phyloP scores from a whole-genome alignment of 2,797 vertebrate genomes.

The Coregonus suidteri region DNA sequence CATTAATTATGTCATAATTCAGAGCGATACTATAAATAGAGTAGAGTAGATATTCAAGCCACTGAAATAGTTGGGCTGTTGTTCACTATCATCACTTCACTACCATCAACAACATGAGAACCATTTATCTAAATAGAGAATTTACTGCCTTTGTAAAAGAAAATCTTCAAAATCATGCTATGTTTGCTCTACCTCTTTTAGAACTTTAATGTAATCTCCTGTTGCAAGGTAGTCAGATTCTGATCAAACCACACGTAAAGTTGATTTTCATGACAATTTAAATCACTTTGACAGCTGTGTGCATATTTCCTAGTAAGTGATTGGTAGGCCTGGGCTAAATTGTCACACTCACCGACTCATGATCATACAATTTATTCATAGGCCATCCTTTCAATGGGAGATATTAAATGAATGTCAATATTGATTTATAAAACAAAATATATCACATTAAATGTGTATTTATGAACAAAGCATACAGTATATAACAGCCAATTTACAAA shows the following conservation, averaged over 20 bases:
- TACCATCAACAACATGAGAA: background rate
- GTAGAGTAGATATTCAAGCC: conserved; percentile 32
- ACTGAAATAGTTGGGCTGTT: background rate
- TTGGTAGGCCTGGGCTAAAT: background rate
- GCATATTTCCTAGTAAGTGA: background rate
- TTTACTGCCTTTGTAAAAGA: background rate
- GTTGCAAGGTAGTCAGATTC: background rate
- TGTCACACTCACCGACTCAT: background rate
- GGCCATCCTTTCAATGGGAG: background rate
- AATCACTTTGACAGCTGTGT: no score
- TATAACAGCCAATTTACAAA: conserved; percentile 20
- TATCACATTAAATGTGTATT: conserved; percentile 3
- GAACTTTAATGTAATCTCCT: background rate
- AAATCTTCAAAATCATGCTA: background rate
- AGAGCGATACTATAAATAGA: conserved; percentile 38
- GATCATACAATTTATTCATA: background rate
- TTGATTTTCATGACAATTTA: background rate
- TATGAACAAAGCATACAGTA: conserved; percentile 5
- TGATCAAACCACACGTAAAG: background rate
- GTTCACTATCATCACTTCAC: background rate
- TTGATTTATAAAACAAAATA: background rate
- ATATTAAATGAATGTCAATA: conserved; percentile 2
- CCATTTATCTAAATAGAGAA: background rate
- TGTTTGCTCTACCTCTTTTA: conserved; percentile 1
- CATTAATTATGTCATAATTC: conserved; percentile 17